Evolutionary conservation across 1,140 invertebrate genomes (phyloP), one percentile per base, ranked within the genome.

Genomic region (Zaprionus ornatus): DNA sequence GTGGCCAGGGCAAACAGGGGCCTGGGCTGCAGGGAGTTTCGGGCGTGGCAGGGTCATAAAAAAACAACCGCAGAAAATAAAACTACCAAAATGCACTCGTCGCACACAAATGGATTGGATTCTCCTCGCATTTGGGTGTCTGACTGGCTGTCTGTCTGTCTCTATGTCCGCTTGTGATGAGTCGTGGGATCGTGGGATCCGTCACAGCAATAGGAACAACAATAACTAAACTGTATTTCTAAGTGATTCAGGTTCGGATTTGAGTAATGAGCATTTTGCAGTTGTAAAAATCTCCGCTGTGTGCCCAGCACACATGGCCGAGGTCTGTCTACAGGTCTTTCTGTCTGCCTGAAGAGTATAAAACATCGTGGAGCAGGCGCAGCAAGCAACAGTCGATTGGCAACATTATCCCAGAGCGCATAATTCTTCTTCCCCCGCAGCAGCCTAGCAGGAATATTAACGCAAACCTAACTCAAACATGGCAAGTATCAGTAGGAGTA

Each of bases 231-330:
- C 19, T 15, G 54, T 50, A 77, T 79, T 77, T 77, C 68, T 76
- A 75, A 75, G 13, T 50, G 65, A 45, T 80, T 70, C 45, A 62
- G 65, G 55, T 72, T 82, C 59, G 15, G 64, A 27, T 54, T 64
- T 85, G 82, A 85, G 75, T 86, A 86, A 85, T 85, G 82, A 68
- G 75, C 60, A 48, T 60, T 78, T 55, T 54, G 29, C 40, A n/a
- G 64, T 78, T 88, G 84, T 80, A 84, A 88, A 88, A 61, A 45
- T 45, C 40, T 67, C 52, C 71, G 63, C n/a, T 67, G 50, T 64
- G 69, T 52, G 70, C 52, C 45, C 45, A 70, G 63, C n/a, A 17
- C n/a, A 45, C 40, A 45, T 17, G n/a, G 6, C 9, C 40, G 7
- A 0, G 35, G 13, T 37, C 35, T 32, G 29, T 32, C 29, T 70